These are phyloP conservation scores for Mormyrops boulengeri DNA, from an alignment of 2,797 vertebrate genomes.

Conservation along the genomic window DNA sequence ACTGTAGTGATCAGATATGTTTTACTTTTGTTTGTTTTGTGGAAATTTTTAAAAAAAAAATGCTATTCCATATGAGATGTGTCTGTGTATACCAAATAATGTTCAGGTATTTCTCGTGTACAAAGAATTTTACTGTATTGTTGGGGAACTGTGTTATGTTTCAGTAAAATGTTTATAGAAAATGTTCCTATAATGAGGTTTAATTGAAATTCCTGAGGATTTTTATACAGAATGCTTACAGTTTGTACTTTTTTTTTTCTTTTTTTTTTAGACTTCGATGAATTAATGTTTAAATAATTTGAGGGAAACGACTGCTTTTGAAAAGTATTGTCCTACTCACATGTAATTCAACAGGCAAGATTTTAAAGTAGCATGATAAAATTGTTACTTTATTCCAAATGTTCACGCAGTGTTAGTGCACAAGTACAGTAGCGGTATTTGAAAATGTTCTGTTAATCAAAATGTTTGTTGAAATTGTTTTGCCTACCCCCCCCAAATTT, in stretches of 20 bases:
- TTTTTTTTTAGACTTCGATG: neutral
- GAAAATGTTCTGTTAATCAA: neutral
- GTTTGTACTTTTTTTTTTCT: neutral
- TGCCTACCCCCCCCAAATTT: neutral
- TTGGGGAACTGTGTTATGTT: neutral
- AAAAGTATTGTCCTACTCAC: neutral
- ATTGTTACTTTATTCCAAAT: neutral
- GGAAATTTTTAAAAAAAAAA: neutral
- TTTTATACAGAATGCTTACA: constrained; percentile 12
- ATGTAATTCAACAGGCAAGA: neutral
- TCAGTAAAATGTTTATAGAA: neutral
- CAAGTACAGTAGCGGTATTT: neutral
- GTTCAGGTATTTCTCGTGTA: constrained; percentile 9
- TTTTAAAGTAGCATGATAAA: neutral
- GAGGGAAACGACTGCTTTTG: neutral
- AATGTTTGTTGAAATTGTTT: neutral
- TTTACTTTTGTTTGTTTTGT: neutral
- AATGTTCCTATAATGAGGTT: neutral
- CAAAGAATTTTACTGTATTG: neutral
- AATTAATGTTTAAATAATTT: neutral
- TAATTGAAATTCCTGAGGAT: neutral
- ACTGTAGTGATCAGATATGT: neutral
- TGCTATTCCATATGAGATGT: neutral
- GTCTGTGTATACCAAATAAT: neutral
- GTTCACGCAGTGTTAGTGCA: neutral